phyloP scores from a whole-genome alignment of 2,797 vertebrate genomes.

The Sebastes aleutianus region DNA sequence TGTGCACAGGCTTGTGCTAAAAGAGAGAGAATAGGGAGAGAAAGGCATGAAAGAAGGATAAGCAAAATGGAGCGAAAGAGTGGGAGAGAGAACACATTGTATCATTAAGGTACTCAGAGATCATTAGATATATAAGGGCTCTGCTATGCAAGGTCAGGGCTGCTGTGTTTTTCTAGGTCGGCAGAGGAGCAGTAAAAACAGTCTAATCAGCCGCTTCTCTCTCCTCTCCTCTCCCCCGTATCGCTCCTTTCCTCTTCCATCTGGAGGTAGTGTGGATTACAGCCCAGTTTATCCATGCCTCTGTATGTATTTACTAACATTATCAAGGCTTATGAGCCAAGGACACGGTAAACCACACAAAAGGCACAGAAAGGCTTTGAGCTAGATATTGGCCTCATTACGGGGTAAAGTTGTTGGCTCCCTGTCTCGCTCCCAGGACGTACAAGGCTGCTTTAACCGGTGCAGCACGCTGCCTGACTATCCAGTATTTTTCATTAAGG shows the following conservation, averaged over 20 bases:
- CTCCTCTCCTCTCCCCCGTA: slow-evolving; percentile 23
- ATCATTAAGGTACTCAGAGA: slow-evolving; percentile 83
- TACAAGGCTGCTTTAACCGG: slow-evolving; percentile 70
- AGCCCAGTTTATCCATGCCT: slow-evolving; percentile 63
- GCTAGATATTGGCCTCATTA: slow-evolving; percentile 72
- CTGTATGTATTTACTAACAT: slow-evolving; percentile 73
- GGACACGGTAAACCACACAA: slow-evolving; percentile 64
- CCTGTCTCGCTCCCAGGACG: slow-evolving; percentile 45
- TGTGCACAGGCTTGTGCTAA: slow-evolving; percentile 57
- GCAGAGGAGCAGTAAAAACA: slow-evolving; percentile 73
- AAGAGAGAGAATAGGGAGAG: slow-evolving; percentile 52
- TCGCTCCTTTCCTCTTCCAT: slow-evolving; percentile 52
- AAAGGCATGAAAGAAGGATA: slow-evolving; percentile 59
- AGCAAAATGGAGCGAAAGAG: slow-evolving; percentile 63
- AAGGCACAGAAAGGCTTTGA: slow-evolving; percentile 61
- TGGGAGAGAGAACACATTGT: slow-evolving; percentile 71
- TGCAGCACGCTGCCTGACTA: slow-evolving; percentile 54
- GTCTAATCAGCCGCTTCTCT: slow-evolving; percentile 72
- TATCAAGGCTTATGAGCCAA: slow-evolving; percentile 73
- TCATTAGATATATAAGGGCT: slow-evolving; percentile 82
- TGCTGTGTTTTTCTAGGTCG: slow-evolving; percentile 76
- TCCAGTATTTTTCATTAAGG: slow-evolving; percentile 65
- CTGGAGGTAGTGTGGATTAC: slow-evolving; percentile 66
- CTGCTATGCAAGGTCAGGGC: slow-evolving; percentile 81
- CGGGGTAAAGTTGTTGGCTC: slow-evolving; percentile 63